These are phyloP conservation scores for Cephalopterus ornatus DNA, from an alignment of 2,113 vertebrate species.

Conservation along the genomic window DNA sequence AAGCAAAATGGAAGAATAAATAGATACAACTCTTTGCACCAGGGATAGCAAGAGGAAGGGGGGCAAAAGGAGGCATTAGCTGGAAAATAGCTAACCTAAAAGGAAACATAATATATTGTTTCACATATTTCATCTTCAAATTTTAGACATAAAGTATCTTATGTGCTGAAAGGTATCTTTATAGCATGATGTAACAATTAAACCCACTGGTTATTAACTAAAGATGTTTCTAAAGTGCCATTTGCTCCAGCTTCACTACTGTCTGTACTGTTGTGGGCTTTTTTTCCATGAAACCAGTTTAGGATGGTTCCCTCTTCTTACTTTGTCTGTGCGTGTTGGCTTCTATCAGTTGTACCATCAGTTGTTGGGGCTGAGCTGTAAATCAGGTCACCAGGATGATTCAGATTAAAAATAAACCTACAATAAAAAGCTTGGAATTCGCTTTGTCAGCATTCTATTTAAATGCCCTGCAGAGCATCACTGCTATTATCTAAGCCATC, in stretches of 20 bases:
- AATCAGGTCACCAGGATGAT: conserved; percentile 30
- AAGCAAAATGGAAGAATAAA: neutral
- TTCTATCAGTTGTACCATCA: neutral
- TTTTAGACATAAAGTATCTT: neutral
- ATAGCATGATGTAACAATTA: neutral
- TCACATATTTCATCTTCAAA: neutral
- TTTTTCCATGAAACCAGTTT: neutral
- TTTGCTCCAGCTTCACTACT: neutral
- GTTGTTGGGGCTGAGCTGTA: neutral
- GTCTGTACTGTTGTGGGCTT: neutral
- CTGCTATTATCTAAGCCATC: conserved; percentile 21
- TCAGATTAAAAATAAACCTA: conserved; percentile 30
- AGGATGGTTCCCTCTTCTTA: neutral
- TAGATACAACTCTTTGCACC: too few species aligned
- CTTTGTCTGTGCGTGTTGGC: neutral
- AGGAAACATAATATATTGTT: neutral
- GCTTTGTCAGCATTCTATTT: conserved; percentile 1
- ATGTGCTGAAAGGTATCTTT: neutral
- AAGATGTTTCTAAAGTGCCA: neutral
- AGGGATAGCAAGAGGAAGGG: neutral
- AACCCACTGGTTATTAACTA: neutral
- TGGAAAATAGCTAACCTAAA: neutral
- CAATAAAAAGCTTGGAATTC: conserved; percentile 27
- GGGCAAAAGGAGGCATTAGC: neutral
- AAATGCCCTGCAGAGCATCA: conserved; percentile 18